Evolutionary conservation across 2,113 vertebrate genomes (phyloP), one percentile per base, ranked within the genome.

Genomic region (Melanotaenia duboulayi): DNA sequence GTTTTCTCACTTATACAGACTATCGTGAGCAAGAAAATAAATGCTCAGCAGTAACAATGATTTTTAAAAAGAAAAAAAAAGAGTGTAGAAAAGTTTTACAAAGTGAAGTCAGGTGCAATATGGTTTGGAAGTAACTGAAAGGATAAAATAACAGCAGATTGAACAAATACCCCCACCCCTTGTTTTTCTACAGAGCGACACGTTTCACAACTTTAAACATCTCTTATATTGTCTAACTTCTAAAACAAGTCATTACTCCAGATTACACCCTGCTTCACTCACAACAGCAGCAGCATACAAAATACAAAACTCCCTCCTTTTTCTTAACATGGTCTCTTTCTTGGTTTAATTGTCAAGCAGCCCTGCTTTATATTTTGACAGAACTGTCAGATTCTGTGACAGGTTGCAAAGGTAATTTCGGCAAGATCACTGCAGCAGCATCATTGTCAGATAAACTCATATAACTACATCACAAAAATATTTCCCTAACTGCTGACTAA

Each of bases 1-100:
- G 83, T 81, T 81, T 57, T 37, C 73, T 74, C 73, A 76, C 83
- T 90, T 81, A 87, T 50, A 46, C 65, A 51, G 42, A 37, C 37
- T 58, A 64, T 64, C 40, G 16, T 49, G 28, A 28, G 46, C 60
- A 64, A 68, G 77, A 66, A 78, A 72, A 54, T 24, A 64, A 83
- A 49, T 37, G 74, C 78, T 63, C 35, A 37, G 25, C 71, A 46
- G 44, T 54, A 72, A 20, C 75, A 78, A 55, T 22, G 64, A 65
- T 68, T 74, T 89, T 49, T 25, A 87, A 86, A 78, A 71, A 72
- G 68, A 52, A 40, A 39, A 50, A 50, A 65, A 35, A 24, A 39
- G 64, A 49, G 19, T 17, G 14, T 14, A 20, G 22, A 37, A 39
- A 60, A 12, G 11, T 40, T 42, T 14, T 5, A 11, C 39, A 23